Evolutionary conservation across 2,113 vertebrate species (phyloP), one percentile per base, ranked within the genome.

Genomic region (Leuciscus idus): DNA sequence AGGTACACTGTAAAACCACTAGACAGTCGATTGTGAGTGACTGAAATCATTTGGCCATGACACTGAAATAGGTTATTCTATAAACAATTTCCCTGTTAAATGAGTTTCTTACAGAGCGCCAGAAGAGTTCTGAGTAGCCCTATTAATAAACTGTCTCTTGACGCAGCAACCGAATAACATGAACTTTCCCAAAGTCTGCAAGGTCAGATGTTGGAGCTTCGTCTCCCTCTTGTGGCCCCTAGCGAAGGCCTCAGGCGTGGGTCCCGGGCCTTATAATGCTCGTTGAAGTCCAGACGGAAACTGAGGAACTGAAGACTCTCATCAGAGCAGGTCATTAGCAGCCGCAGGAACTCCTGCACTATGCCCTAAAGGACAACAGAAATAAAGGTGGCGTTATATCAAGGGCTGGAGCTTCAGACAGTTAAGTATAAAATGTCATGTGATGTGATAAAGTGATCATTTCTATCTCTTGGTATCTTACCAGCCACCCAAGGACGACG

Each of bases 271-370:
- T 96, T 97, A 89, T 98, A 98, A 90, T 98, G 97, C 77, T 99
- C 98, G 0, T 97, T 99, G 91, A 99, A 99, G 94, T 99, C 98
- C 90, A 98, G 90, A n/a, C 98, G 92, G 90, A 99, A 99, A 95
- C 97, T 99, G 68, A 98, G 96, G 93, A 99, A 99, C 46, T 94
- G 96, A 23, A 98, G 96, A 81, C 97, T 99, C 91, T 99, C 97
- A 0, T 99, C 97, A 0, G 96, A 87, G 86, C 96, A 98, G 83
- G 96, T 96, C 59, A 96, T 97, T 89, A 99, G 93, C 84, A 97
- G 88, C 89, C 98, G 96, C 92, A 99, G 90, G 91, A 99, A 99
- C 93, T 99, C 97, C 92, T 98, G 98, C 61, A 99, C 97, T 0
- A 98, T 96, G 85, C 96, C 97, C 98, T 99, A 90, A 26, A 84